These are phyloP conservation scores for Puntigrus tetrazona DNA, from an alignment of 2,113 vertebrate species.

Conservation along the genomic window DNA sequence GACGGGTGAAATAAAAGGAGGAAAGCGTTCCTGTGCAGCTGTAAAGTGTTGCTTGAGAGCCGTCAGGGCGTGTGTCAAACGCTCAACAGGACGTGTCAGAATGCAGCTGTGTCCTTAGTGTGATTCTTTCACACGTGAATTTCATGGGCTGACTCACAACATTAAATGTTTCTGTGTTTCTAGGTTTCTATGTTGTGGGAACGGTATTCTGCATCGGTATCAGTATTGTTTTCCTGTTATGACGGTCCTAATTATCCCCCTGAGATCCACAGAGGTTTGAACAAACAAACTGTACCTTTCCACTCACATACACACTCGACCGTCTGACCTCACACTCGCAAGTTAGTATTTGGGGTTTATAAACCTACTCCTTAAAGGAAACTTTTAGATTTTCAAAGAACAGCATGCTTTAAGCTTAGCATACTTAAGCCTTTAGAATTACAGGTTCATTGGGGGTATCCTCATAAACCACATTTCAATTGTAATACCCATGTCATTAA, in stretches of 20 bases:
- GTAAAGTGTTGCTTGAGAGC: not conserved
- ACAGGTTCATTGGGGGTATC: no score
- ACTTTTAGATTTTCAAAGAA: no score
- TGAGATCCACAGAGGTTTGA: not conserved
- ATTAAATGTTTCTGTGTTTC: not conserved
- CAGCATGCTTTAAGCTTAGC: no score
- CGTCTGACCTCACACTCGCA: slow-evolving; percentile 20
- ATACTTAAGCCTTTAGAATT: no score
- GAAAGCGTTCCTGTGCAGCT: not conserved
- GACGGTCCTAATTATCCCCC: slow-evolving; percentile 22
- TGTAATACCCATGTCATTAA: no score
- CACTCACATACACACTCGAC: not conserved
- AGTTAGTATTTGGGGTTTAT: no score
- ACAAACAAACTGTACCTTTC: slow-evolving; percentile 20
- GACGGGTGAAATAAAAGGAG: not conserved
- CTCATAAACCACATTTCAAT: no score
- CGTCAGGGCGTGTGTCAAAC: not conserved
- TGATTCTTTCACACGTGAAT: not conserved
- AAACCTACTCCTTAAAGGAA: no score
- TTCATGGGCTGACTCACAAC: not conserved
- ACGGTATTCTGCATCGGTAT: not conserved
- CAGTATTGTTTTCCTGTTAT: slow-evolving; percentile 3
- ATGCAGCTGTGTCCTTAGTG: no score
- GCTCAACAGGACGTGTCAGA: not conserved
- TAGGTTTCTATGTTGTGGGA: not conserved